Evolutionary conservation across 1,140 invertebrate species (phyloP).

Genomic region (Thaumetopoea pityocampa): DNA sequence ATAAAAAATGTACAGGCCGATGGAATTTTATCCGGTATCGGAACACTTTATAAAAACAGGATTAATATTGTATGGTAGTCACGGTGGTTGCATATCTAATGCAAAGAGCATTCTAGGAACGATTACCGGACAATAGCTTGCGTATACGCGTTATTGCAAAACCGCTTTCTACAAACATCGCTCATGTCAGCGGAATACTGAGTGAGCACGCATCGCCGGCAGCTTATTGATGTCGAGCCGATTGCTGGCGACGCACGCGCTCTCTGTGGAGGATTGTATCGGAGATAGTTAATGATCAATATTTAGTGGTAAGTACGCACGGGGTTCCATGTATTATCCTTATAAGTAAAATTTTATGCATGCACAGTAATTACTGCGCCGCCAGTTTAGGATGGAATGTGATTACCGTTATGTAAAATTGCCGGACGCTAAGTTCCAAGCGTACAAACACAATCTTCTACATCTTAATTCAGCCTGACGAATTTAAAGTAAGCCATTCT

Average conservation of each 20-base stretch:
- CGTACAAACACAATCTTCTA: too few relatives aligned
- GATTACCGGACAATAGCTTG: slow-evolving; percentile 68
- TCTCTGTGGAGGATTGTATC: slow-evolving; percentile 3
- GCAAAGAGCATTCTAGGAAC: slow-evolving; percentile 68
- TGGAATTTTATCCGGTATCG: slow-evolving; percentile 8
- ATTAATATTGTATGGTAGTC: slow-evolving; percentile 34
- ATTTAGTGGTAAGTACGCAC: too few relatives aligned
- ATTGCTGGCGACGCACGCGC: too few relatives aligned
- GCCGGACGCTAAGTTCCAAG: too few relatives aligned
- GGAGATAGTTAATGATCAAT: slow-evolving; percentile 9
- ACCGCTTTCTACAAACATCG: slow-evolving; percentile 70
- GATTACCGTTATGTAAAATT: too few relatives aligned
- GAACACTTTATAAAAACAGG: slow-evolving; percentile 4
- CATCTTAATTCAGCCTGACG: too few relatives aligned
- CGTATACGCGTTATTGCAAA: slow-evolving; percentile 66
- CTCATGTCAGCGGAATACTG: slow-evolving; percentile 51
- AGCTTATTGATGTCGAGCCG: slow-evolving; percentile 9
- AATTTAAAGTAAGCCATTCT: too few relatives aligned
- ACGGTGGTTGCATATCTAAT: slow-evolving; percentile 47
- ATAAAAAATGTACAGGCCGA: background rate
- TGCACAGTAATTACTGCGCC: too few relatives aligned
- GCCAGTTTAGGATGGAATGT: too few relatives aligned
- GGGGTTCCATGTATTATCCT: too few relatives aligned
- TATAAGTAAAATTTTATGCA: too few relatives aligned
- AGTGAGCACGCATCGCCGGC: slow-evolving; percentile 30